Percentiles rank a stretch among this genome's conserved stretches.
These are phyloP conservation scores for Nomada fucata DNA, from an alignment of 2,888 invertebrate genomes.

Conservation along the genomic window DNA sequence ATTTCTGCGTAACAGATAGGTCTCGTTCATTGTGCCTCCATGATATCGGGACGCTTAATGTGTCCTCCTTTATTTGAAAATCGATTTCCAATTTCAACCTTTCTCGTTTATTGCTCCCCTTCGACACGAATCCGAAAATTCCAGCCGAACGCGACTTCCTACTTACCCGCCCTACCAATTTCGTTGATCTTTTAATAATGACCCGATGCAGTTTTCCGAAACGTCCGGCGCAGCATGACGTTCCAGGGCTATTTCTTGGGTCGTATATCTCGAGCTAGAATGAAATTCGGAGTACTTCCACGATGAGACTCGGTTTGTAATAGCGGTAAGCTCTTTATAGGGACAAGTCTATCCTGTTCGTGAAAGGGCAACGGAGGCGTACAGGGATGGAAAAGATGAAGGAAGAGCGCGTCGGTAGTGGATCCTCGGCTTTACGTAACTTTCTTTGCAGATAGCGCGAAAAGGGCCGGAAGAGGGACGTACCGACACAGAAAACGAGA, in stretches of 20 bases:
- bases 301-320: conserved; percentile 56
- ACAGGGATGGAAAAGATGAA: conserved; percentile 20
- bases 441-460: conserved; percentile 49
- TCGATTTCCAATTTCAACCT: conserved; percentile 17
- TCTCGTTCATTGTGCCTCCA: not conserved
- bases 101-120: not conserved
- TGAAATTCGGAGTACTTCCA: conserved; percentile 53
- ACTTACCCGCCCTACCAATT: not conserved
- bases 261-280: conserved; percentile 25
- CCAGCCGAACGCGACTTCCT: not conserved
- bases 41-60: conserved; percentile 12
- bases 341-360: conserved; percentile 62
- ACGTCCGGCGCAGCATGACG: not conserved
- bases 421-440: conserved; percentile 52
- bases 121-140: not conserved
- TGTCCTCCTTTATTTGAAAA: not conserved
- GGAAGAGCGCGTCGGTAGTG: conserved; percentile 25
- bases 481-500: conserved; percentile 17
- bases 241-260: not conserved
- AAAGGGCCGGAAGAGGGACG: conserved; percentile 27
- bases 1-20: conserved; percentile 18
- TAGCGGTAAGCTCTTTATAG: conserved; percentile 64
- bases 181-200: conserved; percentile 29
- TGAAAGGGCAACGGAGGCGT: conserved; percentile 31
- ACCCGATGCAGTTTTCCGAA: not conserved